phyloP scores from a whole-genome alignment of 2,797 vertebrate genomes.

The Periophthalmus magnuspinnatus region DNA sequence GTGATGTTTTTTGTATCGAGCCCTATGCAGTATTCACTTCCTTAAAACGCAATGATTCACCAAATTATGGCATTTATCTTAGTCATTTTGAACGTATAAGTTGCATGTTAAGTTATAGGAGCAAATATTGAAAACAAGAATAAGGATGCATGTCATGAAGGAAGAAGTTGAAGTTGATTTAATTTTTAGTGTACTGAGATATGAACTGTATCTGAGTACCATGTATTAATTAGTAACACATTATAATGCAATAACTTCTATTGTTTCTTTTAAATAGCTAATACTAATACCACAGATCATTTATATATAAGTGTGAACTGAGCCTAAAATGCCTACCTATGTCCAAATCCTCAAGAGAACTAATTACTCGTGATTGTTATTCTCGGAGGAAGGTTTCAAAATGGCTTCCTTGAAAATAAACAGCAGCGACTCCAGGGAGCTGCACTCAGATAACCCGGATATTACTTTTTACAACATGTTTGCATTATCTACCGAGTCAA shows the following conservation, averaged over 20 bases:
- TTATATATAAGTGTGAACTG: background rate
- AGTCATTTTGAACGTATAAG: too few species aligned
- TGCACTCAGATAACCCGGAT: conserved; percentile 22
- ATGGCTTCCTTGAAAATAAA: conserved; percentile 25
- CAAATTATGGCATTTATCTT: too few species aligned
- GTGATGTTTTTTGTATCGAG: too few species aligned
- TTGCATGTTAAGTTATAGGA: too few species aligned
- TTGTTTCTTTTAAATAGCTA: too few species aligned
- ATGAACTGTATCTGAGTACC: too few species aligned
- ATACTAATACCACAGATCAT: too few species aligned
- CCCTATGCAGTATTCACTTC: too few species aligned
- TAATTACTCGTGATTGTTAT: conserved; percentile 34
- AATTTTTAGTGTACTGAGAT: background rate
- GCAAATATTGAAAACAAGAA: background rate
- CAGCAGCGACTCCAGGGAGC: conserved; percentile 8
- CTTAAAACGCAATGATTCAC: too few species aligned
- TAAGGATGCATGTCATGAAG: background rate
- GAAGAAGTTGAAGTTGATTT: background rate
- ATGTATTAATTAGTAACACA: too few species aligned
- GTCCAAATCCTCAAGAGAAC: conserved; percentile 19
- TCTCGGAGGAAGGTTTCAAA: conserved; percentile 40
- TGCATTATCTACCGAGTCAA: background rate
- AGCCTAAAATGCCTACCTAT: conserved; percentile 38
- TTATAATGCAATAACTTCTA: too few species aligned
- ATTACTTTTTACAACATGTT: background rate